A percentile compares a stretch with the other conserved stretches of the same genome.
phyloP scores from a whole-genome alignment of 64 coral and sea anemone genomes.

The Montipora cactus region DNA sequence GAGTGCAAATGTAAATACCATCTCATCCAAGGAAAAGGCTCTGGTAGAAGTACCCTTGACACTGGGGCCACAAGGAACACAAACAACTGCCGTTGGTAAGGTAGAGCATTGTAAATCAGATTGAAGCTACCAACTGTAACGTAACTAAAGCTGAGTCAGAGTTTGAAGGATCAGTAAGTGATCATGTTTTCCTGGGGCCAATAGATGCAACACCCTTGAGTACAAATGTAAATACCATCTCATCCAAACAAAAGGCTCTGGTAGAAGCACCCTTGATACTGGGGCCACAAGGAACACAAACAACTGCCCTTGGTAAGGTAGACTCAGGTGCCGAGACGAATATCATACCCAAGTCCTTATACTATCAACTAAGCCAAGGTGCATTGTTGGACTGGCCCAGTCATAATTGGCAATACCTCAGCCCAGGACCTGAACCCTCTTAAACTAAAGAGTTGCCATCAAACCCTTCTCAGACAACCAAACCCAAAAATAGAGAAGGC shows the following conservation, averaged over 20 bases:
- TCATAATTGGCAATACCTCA: conserved; percentile 23
- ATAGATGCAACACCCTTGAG: not conserved
- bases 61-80: conserved; percentile 10
- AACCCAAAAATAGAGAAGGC: not conserved
- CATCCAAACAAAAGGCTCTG: conserved; percentile 51
- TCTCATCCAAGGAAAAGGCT: conserved; percentile 49
- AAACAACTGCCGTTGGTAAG: conserved; percentile 57
- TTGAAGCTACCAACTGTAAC: conserved; percentile 16
- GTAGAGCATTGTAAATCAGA: conserved; percentile 4
- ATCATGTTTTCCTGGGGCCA: not conserved
- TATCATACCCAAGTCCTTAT: conserved; percentile 26
- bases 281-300: conserved; percentile 37
- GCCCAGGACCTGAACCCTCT: conserved; percentile 29
- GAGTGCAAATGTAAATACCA: conserved; percentile 32
- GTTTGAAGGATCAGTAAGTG: not conserved
- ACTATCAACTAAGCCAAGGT: conserved; percentile 22
- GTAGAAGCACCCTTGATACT: conserved; percentile 31
- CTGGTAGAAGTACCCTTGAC: conserved; percentile 43
- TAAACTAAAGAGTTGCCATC: not conserved
- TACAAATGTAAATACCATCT: conserved; percentile 34
- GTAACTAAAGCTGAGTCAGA: not conserved
- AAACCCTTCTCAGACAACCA: not conserved
- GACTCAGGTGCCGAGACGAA: conserved; percentile 17
- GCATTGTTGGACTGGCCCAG: conserved; percentile 15
- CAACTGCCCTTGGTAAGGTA: conserved; percentile 52